A percentile compares a stretch with the other conserved stretches of the same genome.
Evolutionary conservation across 1,140 invertebrate genomes (phyloP).

Genomic region (Neodiprion lecontei): DNA sequence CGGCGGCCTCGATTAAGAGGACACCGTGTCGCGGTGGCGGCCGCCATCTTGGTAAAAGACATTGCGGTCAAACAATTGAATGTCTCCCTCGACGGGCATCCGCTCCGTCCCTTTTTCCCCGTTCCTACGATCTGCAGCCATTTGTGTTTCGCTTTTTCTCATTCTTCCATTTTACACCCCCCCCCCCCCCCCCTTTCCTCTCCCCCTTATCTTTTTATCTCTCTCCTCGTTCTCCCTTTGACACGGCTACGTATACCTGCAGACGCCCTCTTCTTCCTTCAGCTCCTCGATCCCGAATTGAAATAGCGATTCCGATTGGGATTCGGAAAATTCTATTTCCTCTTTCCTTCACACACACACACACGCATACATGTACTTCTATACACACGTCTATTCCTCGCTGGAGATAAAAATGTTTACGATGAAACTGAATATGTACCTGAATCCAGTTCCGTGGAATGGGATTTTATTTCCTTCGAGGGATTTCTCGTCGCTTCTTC

Average conservation of each 20-base stretch:
- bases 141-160: conserved; percentile 32
- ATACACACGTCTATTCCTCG: background rate
- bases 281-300: background rate
- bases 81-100: conserved; percentile 23
- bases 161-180: conserved; percentile 23
- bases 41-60: conserved; percentile 25
- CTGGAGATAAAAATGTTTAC: conserved; percentile 46
- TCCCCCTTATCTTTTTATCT: background rate
- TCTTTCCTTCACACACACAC: background rate
- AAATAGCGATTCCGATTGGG: conserved; percentile 26
- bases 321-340: conserved; percentile 32
- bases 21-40: conserved; percentile 8
- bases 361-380: too few relatives aligned
- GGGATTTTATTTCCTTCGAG: conserved; percentile 39
- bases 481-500: background rate
- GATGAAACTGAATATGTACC: conserved; percentile 24
- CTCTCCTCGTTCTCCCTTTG: background rate
- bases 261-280: background rate
- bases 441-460: conserved; percentile 48
- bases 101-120: background rate
- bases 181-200: background rate
- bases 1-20: conserved; percentile 45
- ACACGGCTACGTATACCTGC: background rate
- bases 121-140: conserved; percentile 9
- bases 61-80: conserved; percentile 26